Percentiles rank a stretch among this genome's conserved stretches.
phyloP scores from a whole-genome alignment of 2,888 invertebrate genomes.

The Hypomecis punctinalis region DNA sequence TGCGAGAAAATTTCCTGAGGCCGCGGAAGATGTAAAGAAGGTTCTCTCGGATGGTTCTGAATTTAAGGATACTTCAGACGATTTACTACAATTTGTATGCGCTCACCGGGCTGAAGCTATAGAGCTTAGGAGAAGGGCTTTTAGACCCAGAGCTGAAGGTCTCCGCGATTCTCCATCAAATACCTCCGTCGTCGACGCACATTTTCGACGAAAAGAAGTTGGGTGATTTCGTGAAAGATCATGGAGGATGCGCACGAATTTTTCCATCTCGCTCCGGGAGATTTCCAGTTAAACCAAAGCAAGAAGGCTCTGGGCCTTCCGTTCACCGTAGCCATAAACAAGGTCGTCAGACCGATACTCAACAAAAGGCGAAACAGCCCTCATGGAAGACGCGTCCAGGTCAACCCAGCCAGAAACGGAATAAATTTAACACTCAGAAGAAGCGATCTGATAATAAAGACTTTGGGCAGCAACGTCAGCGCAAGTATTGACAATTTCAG shows the following conservation, averaged over 20 bases:
- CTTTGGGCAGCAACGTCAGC: no score
- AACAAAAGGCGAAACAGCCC: no score
- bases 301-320: no score
- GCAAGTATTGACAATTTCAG: conserved; percentile 17
- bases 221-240: not conserved
- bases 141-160: not conserved
- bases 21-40: not conserved
- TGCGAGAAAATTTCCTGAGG: not conserved
- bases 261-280: not conserved
- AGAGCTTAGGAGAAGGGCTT: not conserved
- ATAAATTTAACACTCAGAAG: no score
- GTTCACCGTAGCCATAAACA: no score
- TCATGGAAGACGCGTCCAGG: no score
- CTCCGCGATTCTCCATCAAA: not conserved
- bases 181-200: not conserved
- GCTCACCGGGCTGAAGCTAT: not conserved
- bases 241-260: not conserved
- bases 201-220: conserved; percentile 8
- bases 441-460: no score
- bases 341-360: no score
- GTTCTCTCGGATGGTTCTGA: not conserved
- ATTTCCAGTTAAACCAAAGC: not conserved
- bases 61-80: not conserved
- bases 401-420: no score
- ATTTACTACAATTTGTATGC: conserved; percentile 3